phyloP scores from a whole-genome alignment of 1,140 invertebrate genomes.

The Eulimnadia texana region DNA sequence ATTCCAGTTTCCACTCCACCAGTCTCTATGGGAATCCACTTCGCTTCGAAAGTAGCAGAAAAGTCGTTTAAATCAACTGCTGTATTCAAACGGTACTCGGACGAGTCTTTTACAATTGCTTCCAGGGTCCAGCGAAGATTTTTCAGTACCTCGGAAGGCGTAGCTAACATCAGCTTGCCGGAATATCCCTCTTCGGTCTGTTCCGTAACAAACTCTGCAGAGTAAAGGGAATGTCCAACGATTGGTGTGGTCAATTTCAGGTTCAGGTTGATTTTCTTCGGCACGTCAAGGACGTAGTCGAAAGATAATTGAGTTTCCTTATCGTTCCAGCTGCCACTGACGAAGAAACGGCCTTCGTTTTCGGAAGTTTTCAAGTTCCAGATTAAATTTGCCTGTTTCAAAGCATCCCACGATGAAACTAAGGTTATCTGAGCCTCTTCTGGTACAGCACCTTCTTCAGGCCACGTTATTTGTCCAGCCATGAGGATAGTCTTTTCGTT shows the following conservation, averaged over 20 bases:
- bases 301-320: background rate
- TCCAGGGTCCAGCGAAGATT: background rate
- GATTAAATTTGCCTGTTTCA: background rate
- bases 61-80: background rate
- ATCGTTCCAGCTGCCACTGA: slow-evolving; percentile 5
- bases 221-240: background rate
- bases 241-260: background rate
- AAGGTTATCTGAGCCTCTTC: background rate
- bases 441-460: background rate
- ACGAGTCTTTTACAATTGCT: background rate
- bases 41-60: background rate
- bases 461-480: background rate
- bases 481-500: background rate
- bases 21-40: background rate
- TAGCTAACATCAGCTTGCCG: background rate
- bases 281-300: background rate
- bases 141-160: background rate
- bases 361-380: background rate
- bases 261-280: background rate
- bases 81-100: background rate
- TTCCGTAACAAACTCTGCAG: background rate
- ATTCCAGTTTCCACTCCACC: background rate
- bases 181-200: background rate
- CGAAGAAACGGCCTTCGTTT: background rate
- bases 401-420: background rate